Percentiles rank a stretch among this genome's conserved stretches.
These are phyloP conservation scores for Caenorhabditis tropicalis DNA, from an alignment of 1,140 invertebrate species.

Conservation along the genomic window DNA sequence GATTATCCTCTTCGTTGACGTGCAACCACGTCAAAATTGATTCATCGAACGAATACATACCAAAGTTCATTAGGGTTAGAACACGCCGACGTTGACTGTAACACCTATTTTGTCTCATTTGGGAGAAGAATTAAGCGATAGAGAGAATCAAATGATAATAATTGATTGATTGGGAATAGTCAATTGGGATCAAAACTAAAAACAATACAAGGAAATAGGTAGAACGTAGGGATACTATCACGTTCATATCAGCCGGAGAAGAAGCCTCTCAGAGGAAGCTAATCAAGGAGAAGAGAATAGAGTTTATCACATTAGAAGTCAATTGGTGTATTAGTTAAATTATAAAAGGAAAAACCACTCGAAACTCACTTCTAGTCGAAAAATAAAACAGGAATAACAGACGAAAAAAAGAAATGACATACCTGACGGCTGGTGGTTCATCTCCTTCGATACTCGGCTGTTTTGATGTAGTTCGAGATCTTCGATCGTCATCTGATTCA, in stretches of 20 bases:
- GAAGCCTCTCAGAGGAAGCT: slow-evolving; percentile 40
- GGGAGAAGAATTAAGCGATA: slow-evolving; percentile 37
- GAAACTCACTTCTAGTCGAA: slow-evolving; percentile 36
- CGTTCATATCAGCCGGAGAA: slow-evolving; percentile 32
- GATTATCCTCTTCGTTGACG: slow-evolving; percentile 61
- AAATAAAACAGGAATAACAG: background rate
- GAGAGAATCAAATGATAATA: background rate
- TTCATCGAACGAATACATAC: slow-evolving; percentile 69
- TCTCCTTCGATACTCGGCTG: slow-evolving; percentile 50
- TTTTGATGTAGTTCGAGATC: slow-evolving; percentile 25
- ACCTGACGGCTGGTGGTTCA: slow-evolving; percentile 49
- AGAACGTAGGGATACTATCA: slow-evolving; percentile 35
- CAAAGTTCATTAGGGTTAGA: slow-evolving; percentile 68
- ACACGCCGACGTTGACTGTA: slow-evolving; percentile 68
- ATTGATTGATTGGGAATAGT: background rate
- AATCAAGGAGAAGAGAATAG: background rate
- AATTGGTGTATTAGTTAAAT: slow-evolving; percentile 37
- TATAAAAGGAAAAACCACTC: slow-evolving; percentile 36
- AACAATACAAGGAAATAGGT: slow-evolving; percentile 28
- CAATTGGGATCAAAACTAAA: background rate
- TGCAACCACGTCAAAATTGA: slow-evolving; percentile 67
- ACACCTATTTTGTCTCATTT: slow-evolving; percentile 46
- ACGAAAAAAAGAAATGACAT: background rate
- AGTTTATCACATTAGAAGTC: slow-evolving; percentile 29
- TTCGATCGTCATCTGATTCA: slow-evolving; percentile 65